These are phyloP conservation scores for Hedychridium roseum DNA, from an alignment of 2,888 invertebrate genomes.

Conservation along the genomic window DNA sequence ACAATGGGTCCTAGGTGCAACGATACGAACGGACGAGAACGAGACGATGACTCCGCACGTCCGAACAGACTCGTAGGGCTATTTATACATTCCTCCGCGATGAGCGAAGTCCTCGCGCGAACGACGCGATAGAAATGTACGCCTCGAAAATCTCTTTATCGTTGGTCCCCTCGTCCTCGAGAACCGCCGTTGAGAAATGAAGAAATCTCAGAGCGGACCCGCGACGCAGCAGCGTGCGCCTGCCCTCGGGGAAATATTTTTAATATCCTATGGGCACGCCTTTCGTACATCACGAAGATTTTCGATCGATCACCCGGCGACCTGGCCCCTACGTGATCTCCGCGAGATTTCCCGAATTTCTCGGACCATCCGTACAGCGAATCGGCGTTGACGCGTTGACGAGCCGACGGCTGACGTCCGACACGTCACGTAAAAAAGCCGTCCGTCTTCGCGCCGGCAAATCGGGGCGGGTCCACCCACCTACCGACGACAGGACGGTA, in stretches of 20 bases:
- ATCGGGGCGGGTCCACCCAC: conserved; percentile 29
- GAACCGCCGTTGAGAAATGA: too few species aligned
- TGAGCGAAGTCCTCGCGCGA: conserved; percentile 39
- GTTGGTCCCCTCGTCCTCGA: too few species aligned
- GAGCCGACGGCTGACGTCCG: conserved; percentile 27
- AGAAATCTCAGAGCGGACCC: too few species aligned
- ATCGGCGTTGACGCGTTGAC: conserved; percentile 42
- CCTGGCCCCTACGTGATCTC: conserved; percentile 34
- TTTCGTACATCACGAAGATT: conserved; percentile 50
- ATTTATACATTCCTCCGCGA: conserved; percentile 43
- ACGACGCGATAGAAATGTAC: conserved; percentile 30
- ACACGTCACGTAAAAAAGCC: conserved; percentile 46
- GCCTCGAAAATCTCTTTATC: not conserved
- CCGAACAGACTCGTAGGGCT: too few species aligned
- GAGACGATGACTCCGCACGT: too few species aligned
- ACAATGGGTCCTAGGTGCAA: conserved; percentile 27
- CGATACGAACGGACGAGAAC: not conserved
- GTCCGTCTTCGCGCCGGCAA: conserved; percentile 40
- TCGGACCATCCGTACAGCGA: conserved; percentile 48
- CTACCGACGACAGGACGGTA: conserved; percentile 39
- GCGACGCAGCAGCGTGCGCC: too few species aligned
- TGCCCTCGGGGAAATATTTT: too few species aligned
- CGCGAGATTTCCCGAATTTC: conserved; percentile 21
- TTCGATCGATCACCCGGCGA: conserved; percentile 53
- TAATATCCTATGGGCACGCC: too few species aligned